A percentile compares a stretch with the other conserved stretches of the same genome.
phyloP scores from a whole-genome alignment of 35 echinoderm and acorn worm species.

The Apostichopus japonicus region DNA sequence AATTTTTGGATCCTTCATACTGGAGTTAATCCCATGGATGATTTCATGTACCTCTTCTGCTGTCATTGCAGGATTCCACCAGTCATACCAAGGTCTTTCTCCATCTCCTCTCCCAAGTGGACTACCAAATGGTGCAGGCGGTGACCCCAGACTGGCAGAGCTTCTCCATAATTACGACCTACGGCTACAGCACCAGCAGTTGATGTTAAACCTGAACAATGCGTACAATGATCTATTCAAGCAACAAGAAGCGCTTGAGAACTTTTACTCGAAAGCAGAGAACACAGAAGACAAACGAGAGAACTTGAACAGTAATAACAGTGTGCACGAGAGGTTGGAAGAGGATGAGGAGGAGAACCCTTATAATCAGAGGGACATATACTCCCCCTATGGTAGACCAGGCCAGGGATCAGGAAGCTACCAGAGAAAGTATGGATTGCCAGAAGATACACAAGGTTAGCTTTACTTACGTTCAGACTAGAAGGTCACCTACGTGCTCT shows the following conservation, averaged over 20 bases:
- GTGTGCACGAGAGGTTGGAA: neutral
- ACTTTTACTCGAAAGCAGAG: conserved; percentile 49
- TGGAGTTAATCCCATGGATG: too few relatives aligned
- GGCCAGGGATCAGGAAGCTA: conserved; percentile 2
- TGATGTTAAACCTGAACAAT: conserved; percentile 91
- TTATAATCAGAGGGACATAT: conserved; percentile 7
- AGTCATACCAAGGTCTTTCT: conserved; percentile 26
- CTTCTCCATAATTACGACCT: conserved; percentile 83
- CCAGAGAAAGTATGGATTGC: conserved; percentile 15
- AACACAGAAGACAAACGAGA: conserved; percentile 10
- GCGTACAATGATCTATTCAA: conserved; percentile 87
- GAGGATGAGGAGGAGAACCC: neutral
- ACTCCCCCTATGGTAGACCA: conserved; percentile 43
- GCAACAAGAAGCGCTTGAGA: conserved; percentile 79
- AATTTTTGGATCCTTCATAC: too few relatives aligned
- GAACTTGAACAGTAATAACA: conserved; percentile 46
- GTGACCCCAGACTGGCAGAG: conserved; percentile 67
- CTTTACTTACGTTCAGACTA: neutral
- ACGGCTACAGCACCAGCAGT: conserved; percentile 91
- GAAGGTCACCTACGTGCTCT: neutral
- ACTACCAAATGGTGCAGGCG: neutral
- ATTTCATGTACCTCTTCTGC: too few relatives aligned
- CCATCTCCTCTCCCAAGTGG: conserved; percentile 14
- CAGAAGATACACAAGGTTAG: neutral
- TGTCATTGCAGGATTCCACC: conserved; percentile 1